phyloP scores from a whole-genome alignment of 2,797 vertebrate species.

The Leptatherina wallacei region DNA sequence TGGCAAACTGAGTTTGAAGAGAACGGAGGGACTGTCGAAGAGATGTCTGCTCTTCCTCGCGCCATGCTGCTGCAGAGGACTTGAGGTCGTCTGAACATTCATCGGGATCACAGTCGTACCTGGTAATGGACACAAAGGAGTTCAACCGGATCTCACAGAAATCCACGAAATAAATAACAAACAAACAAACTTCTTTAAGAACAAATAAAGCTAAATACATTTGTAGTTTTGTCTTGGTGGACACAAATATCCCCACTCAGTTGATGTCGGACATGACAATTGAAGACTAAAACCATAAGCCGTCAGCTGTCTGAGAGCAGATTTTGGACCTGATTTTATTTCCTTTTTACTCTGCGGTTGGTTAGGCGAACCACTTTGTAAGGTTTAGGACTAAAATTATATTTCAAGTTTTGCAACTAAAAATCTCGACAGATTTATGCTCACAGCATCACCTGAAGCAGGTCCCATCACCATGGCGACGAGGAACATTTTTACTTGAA shows the following conservation, averaged over 20 bases:
- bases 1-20: constrained; percentile 88
- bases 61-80: constrained; percentile 70
- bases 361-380: neutral
- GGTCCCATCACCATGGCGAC: neutral
- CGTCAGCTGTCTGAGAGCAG: neutral
- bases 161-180: neutral
- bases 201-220: too few relatives aligned
- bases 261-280: neutral
- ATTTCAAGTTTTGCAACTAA: neutral
- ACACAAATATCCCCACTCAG: neutral
- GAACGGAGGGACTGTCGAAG: constrained; percentile 83
- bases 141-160: neutral
- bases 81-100: constrained; percentile 27
- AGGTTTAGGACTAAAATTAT: neutral
- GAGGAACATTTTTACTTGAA: neutral
- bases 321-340: neutral
- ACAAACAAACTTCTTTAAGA: neutral
- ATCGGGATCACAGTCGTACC: constrained; percentile 80
- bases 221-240: neutral
- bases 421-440: neutral
- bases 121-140: constrained; percentile 57
- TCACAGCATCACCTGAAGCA: neutral
- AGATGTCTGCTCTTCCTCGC: constrained; percentile 87
- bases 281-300: neutral
- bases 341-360: neutral